Evolutionary conservation across 1,140 invertebrate species (phyloP), one percentile per base, ranked within the genome.

Genomic region (Pogonomyrmex barbatus): DNA sequence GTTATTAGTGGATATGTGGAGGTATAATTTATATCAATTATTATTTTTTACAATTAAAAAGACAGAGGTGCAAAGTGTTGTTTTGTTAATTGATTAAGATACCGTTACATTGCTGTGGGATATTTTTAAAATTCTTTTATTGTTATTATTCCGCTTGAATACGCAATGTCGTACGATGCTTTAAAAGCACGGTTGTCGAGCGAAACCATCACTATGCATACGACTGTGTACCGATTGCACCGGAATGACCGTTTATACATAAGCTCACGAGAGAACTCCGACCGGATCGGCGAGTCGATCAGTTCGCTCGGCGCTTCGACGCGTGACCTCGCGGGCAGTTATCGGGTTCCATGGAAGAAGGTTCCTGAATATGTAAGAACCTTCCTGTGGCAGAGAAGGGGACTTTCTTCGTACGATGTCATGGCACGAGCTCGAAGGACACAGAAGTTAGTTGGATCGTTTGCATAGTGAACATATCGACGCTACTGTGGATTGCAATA

Each of bases 341-440:
- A 87, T 88, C 78, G 87, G 63, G 70, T 90, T 90, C 89, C 83
- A 50, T 76, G 89, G 56, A 90, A 89, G 79, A 90, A 87, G 87
- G 78, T 81, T 78, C 79, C 79, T 87, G 87, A 88, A 88, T 88
- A 88, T 88, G 88, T 89, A 84, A 82, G 77, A 81, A 77, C 67
- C 50, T 82, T 60, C 79, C 36, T 24, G 54, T 47, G 70, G 47
- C 36, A 39, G 60, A 50, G 73, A 58, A 39, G 70, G 82, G 89
- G 86, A 87, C 85, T 91, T 90, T 79, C 86, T 90, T 77, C 88
- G 88, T 91, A 92, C 92, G 92, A 76, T 88, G 56, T 63, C 62
- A 63, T 81, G 75, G 73, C 88, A 88, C 85, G 88, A 92, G 90
- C 52, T 70, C 82, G 70, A 86, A 87, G 54, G 60, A 83, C 50